phyloP scores from a whole-genome alignment of 2,797 vertebrate genomes.

The Sebastes cheni region DNA sequence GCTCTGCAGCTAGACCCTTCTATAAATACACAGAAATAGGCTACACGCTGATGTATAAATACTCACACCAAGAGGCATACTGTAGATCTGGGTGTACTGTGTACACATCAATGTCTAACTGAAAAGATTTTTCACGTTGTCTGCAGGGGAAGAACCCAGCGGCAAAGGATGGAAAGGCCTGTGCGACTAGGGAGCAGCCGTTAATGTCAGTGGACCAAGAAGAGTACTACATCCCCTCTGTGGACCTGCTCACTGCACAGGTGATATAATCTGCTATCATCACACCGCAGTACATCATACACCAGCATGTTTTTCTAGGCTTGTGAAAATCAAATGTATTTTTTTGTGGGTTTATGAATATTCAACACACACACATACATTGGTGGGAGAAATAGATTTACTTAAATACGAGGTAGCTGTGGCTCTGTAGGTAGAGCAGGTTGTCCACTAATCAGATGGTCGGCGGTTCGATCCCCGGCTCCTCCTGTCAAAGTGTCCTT shows the following conservation, averaged over 20 bases:
- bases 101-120: not conserved
- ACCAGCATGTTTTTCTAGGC: not conserved
- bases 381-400: no score
- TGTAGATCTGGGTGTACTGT: not conserved
- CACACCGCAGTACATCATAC: not conserved
- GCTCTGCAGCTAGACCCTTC: not conserved
- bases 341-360: not conserved
- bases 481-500: no score
- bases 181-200: conserved; percentile 68
- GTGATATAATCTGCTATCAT: conserved; percentile 63
- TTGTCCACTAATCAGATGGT: accelerated
- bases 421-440: no score
- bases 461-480: no score
- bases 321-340: not conserved
- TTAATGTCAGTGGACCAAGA: conserved; percentile 81
- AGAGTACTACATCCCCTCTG: conserved; percentile 93
- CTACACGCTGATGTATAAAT: not conserved
- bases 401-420: accelerated
- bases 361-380: not conserved
- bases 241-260: conserved; percentile 97
- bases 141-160: conserved; percentile 77
- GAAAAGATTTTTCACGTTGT: not conserved
- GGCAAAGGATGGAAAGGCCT: conserved; percentile 71
- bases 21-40: no score
- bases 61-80: not conserved